Percentiles rank a stretch among this genome's conserved stretches.
These are phyloP conservation scores for Steinernema scapterisci DNA, from an alignment of 2,888 invertebrate species.

Conservation along the genomic window DNA sequence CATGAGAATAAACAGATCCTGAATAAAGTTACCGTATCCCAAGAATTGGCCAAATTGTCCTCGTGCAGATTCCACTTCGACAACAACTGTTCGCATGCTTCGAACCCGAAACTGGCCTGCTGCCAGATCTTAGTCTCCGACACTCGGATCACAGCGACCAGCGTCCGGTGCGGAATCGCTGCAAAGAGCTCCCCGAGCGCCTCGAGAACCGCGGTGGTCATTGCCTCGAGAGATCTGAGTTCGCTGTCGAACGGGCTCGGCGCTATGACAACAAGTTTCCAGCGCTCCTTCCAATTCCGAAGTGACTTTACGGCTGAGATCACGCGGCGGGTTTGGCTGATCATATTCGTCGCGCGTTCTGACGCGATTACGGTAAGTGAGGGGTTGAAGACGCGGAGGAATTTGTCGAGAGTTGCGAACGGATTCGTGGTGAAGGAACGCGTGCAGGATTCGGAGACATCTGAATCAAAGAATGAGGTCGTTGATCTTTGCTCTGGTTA, in stretches of 20 bases:
- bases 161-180: neutral
- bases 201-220: conserved; percentile 8
- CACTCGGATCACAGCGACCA: neutral
- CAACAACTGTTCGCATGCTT: neutral
- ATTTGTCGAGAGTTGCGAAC: neutral
- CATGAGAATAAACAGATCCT: neutral
- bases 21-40: neutral
- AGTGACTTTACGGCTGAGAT: neutral
- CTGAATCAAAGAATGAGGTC: too few relatives aligned
- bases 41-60: neutral
- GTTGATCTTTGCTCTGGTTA: too few relatives aligned
- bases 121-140: conserved; percentile 12
- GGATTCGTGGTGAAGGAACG: neutral
- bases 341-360: conserved; percentile 12
- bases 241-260: conserved; percentile 3
- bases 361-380: conserved; percentile 17
- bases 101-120: conserved; percentile 12
- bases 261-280: neutral
- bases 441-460: neutral
- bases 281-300: neutral
- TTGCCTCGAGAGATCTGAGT: neutral
- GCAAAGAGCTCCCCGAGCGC: neutral
- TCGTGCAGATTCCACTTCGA: neutral
- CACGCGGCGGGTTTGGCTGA: neutral
- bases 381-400: conserved; percentile 10